Percentiles rank a stretch among this genome's conserved stretches.
These are phyloP conservation scores for Hydrophis major DNA, from an alignment of 2,797 vertebrate species.

Conservation along the genomic window DNA sequence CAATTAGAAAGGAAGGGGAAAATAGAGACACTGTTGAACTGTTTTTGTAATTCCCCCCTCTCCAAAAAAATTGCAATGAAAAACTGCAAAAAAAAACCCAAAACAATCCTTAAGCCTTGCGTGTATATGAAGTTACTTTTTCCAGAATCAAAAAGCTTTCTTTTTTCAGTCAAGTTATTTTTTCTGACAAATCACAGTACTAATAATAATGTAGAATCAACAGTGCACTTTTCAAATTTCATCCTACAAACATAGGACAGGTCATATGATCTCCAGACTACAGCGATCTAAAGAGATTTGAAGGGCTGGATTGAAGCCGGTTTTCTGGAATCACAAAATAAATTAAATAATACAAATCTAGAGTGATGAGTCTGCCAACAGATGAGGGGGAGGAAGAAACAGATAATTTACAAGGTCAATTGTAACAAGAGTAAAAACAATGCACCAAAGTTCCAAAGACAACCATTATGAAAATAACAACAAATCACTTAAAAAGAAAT, in stretches of 20 bases:
- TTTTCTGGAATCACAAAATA: neutral
- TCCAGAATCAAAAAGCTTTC: neutral
- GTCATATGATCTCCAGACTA: neutral
- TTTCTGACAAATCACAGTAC: neutral
- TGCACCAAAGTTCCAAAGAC: neutral
- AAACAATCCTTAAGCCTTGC: neutral
- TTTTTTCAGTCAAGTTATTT: neutral
- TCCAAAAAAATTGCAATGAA: neutral
- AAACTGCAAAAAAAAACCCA: neutral
- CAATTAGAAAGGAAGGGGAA: neutral
- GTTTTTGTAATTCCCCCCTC: neutral
- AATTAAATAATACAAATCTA: neutral
- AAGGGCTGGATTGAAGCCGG: neutral
- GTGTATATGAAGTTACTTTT: neutral
- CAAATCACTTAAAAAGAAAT: neutral
- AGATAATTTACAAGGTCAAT: neutral
- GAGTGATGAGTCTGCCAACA: neutral
- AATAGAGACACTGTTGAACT: neutral
- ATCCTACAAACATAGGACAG: neutral
- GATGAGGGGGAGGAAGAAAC: neutral
- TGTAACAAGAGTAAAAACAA: neutral
- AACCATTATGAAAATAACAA: neutral
- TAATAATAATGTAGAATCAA: neutral
- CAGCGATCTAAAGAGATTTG: neutral
- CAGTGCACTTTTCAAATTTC: neutral